Base-by-base conservation (phyloP, 2,888 invertebrate genomes). In the Chloromyia formosa region DNA sequence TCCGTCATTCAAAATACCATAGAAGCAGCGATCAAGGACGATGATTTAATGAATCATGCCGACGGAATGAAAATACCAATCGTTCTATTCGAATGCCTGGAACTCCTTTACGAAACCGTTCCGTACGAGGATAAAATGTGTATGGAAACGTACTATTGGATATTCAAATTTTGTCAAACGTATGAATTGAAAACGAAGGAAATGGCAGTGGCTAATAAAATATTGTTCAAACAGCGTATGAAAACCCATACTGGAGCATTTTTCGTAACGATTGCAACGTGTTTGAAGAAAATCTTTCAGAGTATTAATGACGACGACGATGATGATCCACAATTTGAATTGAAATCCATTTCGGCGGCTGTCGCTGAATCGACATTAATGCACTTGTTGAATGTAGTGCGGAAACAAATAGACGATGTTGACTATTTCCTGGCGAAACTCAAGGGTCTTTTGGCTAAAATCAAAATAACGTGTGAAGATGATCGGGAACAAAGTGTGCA, bases 401-500 rank as follows among this genome's bases (percentile, higher is more conserved):
- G 82, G 3, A 83, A 82, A 76, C 84, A 85, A 77, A 80, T 85
- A 23, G 82, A 83, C 20, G 82, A 84, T 77, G 81, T 82, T 1
- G 84, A 84, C 14, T 84, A 84, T 76, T 84, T 85, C 73, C 82
- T 84, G 1, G 75, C 75, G n/a, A 84, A 86, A 58, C 87, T 87
- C 10, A 87, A 87, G 56, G 87, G 85, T 80, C 80, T 85, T 10
- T 82, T 84, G 53, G 86, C 84, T 75, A 84, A 85, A 73, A 81
- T 83, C 42, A 84, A 86, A 78, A 85, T 87, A 77, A 84, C 86
- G 49, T 80, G 86, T 0, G 86, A 87, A 72, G 83, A 83, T 1
- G 84, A 86, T 77, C 83, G 85, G 0, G 85, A 86, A 75, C 86
- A 86, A 80, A 82, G 81, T 74, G 78, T 84, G 64, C 87, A 87